Evolutionary conservation across 1,140 invertebrate genomes (phyloP).

Genomic region (Lutraria rhynchaena): DNA sequence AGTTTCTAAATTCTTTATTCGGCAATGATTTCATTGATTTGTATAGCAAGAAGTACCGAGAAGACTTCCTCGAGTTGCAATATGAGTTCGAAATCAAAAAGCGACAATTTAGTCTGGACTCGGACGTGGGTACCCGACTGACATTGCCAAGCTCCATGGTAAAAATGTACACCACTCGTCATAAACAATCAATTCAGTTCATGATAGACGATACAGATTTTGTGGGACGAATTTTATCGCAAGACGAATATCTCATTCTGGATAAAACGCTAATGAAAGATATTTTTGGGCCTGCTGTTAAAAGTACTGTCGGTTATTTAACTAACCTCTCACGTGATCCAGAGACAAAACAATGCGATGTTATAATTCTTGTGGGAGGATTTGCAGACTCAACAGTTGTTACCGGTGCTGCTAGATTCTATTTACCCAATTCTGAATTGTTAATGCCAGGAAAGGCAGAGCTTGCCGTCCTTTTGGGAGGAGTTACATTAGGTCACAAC

Average conservation of each 20-base stretch:
- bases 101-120: slow-evolving; percentile 36
- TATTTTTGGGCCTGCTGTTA: slow-evolving; percentile 53
- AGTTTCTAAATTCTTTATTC: slow-evolving; percentile 34
- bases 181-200: slow-evolving; percentile 47
- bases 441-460: slow-evolving; percentile 21
- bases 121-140: slow-evolving; percentile 23
- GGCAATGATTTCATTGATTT: slow-evolving; percentile 43
- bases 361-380: slow-evolving; percentile 50
- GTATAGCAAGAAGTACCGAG: slow-evolving; percentile 46
- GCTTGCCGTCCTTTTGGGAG: slow-evolving; percentile 22
- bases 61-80: slow-evolving; percentile 45
- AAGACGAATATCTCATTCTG: slow-evolving; percentile 48
- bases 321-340: slow-evolving; percentile 52
- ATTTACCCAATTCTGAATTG: slow-evolving; percentile 56
- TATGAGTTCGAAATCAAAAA: slow-evolving; percentile 57
- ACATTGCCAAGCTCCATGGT: slow-evolving; percentile 37
- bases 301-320: slow-evolving; percentile 55
- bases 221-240: slow-evolving; percentile 41
- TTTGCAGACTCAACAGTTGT: slow-evolving; percentile 49
- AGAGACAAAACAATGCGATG: slow-evolving; percentile 45
- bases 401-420: slow-evolving; percentile 41
- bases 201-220: slow-evolving; percentile 54
- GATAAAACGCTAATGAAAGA: slow-evolving; percentile 58
- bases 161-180: slow-evolving; percentile 45
- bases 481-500: slow-evolving; percentile 43